Conservation (phyloP, 37 sponge, comb jelly and placozoan species). For the Theonella swinhoei region DNA sequence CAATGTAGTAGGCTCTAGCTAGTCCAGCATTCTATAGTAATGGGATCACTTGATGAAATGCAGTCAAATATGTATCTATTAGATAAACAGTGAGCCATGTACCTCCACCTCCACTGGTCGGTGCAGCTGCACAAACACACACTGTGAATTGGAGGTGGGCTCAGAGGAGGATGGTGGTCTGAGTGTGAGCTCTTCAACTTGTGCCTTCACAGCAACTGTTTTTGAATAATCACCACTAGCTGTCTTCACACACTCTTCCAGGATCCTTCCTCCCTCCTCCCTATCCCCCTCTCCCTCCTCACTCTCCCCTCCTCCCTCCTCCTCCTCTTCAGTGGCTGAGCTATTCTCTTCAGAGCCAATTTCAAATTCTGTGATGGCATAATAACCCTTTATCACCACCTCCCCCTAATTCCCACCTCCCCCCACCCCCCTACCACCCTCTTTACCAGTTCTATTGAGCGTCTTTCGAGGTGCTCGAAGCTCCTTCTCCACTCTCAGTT, state of each 20-base stretch:
- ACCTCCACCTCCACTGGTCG: background rate
- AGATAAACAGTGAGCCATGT: background rate
- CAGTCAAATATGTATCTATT: too few relatives aligned
- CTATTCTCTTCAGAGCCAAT: background rate
- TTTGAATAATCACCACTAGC: background rate
- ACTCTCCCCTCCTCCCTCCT: background rate
- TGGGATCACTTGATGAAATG: too few relatives aligned
- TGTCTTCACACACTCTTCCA: background rate
- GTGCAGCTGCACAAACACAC: background rate
- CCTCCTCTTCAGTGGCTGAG: background rate
- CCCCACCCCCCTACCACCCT: background rate
- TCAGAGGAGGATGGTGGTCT: too few relatives aligned
- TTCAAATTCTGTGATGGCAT: background rate
- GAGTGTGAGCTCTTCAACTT: background rate
- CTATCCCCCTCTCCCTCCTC: background rate
- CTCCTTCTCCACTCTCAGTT: conserved; percentile 39
- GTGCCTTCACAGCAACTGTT: background rate
- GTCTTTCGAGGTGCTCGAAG: background rate
- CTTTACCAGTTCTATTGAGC: background rate
- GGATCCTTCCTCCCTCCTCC: background rate
- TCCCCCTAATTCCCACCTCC: background rate
- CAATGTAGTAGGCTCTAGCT: too few relatives aligned
- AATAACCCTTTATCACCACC: background rate
- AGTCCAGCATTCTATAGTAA: too few relatives aligned
- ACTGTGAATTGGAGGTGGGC: background rate